A percentile compares a stretch with the other conserved stretches of the same genome.
Conservation (phyloP, 2,113 vertebrate species). For the Melanostigma gelatinosum region DNA sequence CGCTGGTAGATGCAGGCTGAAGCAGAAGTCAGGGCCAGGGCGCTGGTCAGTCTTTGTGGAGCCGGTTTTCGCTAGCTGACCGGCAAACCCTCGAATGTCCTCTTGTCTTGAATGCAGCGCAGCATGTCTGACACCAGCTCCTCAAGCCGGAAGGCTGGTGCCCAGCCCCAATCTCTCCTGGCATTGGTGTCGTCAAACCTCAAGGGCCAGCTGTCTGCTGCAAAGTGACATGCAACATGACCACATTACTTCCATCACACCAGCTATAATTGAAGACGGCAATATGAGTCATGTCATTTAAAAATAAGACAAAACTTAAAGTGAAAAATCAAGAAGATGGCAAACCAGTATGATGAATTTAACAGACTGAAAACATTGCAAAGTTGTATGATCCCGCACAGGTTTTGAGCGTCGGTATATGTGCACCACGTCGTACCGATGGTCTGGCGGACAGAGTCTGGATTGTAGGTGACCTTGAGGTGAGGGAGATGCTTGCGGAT, state of each 20-base stretch:
- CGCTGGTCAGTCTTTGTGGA: conserved; percentile 50
- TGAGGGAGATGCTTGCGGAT: conserved; percentile 83
- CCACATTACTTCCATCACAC: background rate
- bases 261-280: background rate
- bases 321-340: background rate
- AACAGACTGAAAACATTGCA: background rate
- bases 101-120: conserved; percentile 68
- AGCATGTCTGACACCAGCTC: conserved; percentile 83
- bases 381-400: background rate
- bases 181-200: conserved; percentile 84
- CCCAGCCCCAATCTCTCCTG: conserved; percentile 83
- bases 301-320: background rate
- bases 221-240: conserved; percentile 36
- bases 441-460: conserved; percentile 80
- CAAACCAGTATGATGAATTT: background rate
- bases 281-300: background rate
- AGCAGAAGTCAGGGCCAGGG: conserved; percentile 36
- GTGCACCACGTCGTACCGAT: conserved; percentile 73
- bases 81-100: conserved; percentile 65
- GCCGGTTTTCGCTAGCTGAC: conserved; percentile 65
- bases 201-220: conserved; percentile 85
- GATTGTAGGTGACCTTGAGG: conserved; percentile 82
- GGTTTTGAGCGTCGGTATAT: background rate
- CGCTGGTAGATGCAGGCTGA: conserved; percentile 39
- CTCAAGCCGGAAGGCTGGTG: conserved; percentile 72